phyloP scores from a whole-genome alignment of 2,797 vertebrate species.

The Pelochelys cantorii region DNA sequence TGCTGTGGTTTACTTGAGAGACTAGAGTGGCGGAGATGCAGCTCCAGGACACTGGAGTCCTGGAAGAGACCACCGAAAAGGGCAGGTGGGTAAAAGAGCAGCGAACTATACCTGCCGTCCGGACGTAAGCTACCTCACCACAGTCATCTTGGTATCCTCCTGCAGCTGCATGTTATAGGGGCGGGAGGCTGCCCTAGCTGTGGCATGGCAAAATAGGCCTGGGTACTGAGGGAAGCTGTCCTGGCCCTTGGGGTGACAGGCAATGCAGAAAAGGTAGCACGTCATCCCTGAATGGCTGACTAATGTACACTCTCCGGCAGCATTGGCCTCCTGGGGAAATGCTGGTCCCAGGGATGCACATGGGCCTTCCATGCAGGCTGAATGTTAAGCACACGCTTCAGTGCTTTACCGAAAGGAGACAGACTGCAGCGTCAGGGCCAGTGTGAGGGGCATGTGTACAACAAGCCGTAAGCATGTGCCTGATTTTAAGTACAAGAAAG shows the following conservation, averaged over 20 bases:
- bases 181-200: neutral
- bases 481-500: accelerated
- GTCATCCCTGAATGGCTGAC: neutral
- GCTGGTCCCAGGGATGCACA: neutral
- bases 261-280: accelerated
- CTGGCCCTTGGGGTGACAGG: neutral
- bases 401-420: neutral
- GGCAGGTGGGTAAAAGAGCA: neutral
- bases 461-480: neutral
- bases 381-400: accelerated
- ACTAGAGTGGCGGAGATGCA: neutral
- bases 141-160: neutral
- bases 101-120: neutral
- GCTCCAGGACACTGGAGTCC: neutral
- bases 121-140: neutral
- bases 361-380: neutral
- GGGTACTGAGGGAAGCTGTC: neutral
- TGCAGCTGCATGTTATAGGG: neutral
- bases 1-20: neutral
- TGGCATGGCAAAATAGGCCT: neutral
- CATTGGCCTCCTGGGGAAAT: neutral
- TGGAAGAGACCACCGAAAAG: neutral
- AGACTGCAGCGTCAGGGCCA: neutral
- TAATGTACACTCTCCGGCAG: neutral
- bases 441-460: neutral